Base-by-base conservation (phyloP, 2,797 vertebrate genomes). In the Oophaga sylvatica region DNA sequence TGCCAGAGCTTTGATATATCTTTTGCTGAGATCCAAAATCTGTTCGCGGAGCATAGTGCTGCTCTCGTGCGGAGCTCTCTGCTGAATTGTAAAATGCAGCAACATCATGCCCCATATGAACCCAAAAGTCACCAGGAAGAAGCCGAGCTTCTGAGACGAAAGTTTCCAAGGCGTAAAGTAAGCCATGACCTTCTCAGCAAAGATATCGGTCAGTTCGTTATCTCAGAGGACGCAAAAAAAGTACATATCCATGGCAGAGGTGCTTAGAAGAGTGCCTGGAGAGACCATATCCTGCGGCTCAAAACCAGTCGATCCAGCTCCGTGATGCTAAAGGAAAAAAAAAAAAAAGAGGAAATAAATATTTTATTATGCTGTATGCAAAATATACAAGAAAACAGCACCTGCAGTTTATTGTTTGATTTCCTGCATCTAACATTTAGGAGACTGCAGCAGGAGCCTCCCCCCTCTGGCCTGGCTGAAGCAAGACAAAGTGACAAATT, bases 41-140 rank as follows among this genome's bases (percentile, higher is more conserved):
- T 99, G 98, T 91, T 98, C 97, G n/a, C 97, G 96, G 60, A 99
- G 95, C 92, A 98, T 93, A 10, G 95, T 94, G 90, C 98, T 99
- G 95, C 96, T 99, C 93, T 99, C 98, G 0, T 99, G 98, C 88
- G 97, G 97, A 83, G 96, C 96, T 88, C 97, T 95, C 91, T 99
- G 98, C 93, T 99, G 98, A 92, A 99, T 99, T 91, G 98, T 99
- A 92, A 99, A 99, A 93, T 99, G 98, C 73, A 99, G 95, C 90
- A 99, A 96, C 98, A 99, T 99, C 98, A 99, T 99, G 85, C 98
- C 98, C 98, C 98, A 99, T 93, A 99, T 99, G 93, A 99, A 99
- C 86, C 98, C 98, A 57, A 99, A 99, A 94, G 97, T 97, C 92
- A 99, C 98, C 68, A 99, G 94, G 92, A 99, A 99, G 92, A 99